These are phyloP conservation scores for Clarias magur DNA, from an alignment of 2,113 vertebrate genomes.

Conservation along the genomic window DNA sequence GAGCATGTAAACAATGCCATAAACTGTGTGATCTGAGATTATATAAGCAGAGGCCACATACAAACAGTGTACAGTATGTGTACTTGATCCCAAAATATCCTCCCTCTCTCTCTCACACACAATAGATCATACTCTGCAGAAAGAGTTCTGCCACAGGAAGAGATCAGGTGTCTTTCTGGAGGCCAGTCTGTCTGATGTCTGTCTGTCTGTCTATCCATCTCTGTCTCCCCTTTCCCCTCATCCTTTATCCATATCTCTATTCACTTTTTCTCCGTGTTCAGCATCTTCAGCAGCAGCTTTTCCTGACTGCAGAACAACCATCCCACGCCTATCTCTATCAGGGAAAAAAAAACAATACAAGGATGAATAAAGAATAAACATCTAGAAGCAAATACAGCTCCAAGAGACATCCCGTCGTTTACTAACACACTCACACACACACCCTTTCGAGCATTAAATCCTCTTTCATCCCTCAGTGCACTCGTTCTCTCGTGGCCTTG, in stretches of 20 bases:
- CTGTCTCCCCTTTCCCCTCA: slow-evolving; percentile 12
- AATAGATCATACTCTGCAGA: background rate
- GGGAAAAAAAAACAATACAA: background rate
- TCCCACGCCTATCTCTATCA: background rate
- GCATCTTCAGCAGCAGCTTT: background rate
- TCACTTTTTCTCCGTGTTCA: background rate
- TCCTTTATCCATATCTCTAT: slow-evolving; percentile 23
- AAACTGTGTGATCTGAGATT: background rate
- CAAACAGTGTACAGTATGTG: background rate
- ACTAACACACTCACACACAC: background rate
- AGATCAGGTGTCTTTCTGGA: slow-evolving; percentile 39
- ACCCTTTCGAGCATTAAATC: slow-evolving; percentile 55
- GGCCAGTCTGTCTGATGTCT: background rate
- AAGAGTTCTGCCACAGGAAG: slow-evolving; percentile 38
- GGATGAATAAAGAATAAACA: background rate
- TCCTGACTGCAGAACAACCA: background rate
- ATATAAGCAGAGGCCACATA: background rate
- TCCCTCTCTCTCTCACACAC: background rate
- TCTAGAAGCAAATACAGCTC: background rate
- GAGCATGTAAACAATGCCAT: background rate
- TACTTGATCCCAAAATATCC: slow-evolving; percentile 17
- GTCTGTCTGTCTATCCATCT: slow-evolving; percentile 21
- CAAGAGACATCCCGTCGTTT: background rate
- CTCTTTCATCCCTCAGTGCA: slow-evolving; percentile 67
- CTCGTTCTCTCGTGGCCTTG: slow-evolving; percentile 55